A percentile compares a stretch with the other conserved stretches of the same genome.
Evolutionary conservation across 2,113 vertebrate genomes (phyloP).

Genomic region (Hystrix brachyura): DNA sequence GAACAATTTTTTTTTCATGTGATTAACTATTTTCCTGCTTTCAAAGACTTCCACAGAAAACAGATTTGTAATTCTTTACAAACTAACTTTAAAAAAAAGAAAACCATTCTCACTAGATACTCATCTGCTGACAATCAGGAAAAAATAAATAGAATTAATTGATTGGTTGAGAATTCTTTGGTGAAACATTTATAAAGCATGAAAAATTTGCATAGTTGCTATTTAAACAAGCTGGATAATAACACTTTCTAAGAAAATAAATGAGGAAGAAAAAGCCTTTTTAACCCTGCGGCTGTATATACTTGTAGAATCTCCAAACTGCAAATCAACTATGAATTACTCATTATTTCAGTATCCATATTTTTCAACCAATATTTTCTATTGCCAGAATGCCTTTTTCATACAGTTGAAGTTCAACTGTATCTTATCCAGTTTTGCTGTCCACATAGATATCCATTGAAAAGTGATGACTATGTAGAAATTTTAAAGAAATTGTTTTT

Average conservation of each 20-base stretch:
- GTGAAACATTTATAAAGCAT: conserved; percentile 77
- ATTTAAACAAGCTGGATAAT: conserved; percentile 80
- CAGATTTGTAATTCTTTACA: conserved; percentile 65
- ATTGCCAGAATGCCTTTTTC: conserved; percentile 72
- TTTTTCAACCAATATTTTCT: conserved; percentile 75
- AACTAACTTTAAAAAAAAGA: conserved; percentile 51
- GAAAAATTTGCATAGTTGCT: conserved; percentile 80
- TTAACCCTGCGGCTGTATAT: conserved; percentile 75
- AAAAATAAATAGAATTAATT: conserved; percentile 70
- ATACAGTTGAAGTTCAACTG: conserved; percentile 68
- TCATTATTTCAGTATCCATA: conserved; percentile 76
- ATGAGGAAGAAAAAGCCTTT: conserved; percentile 77
- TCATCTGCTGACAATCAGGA: conserved; percentile 71
- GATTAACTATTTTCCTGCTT: conserved; percentile 62
- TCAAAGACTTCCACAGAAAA: background rate
- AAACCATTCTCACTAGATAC: conserved; percentile 13
- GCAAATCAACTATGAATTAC: conserved; percentile 80
- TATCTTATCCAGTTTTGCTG: conserved; percentile 72
- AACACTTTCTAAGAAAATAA: conserved; percentile 82
- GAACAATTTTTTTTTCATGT: conserved; percentile 1
- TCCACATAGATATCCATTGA: conserved; percentile 69
- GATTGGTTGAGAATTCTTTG: conserved; percentile 77
- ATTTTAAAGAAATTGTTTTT: conserved; percentile 58
- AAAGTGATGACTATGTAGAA: conserved; percentile 75
- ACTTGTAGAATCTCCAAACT: conserved; percentile 79